Base-by-base conservation (phyloP, 2,113 vertebrate genomes). In the Collichthys lucidus region DNA sequence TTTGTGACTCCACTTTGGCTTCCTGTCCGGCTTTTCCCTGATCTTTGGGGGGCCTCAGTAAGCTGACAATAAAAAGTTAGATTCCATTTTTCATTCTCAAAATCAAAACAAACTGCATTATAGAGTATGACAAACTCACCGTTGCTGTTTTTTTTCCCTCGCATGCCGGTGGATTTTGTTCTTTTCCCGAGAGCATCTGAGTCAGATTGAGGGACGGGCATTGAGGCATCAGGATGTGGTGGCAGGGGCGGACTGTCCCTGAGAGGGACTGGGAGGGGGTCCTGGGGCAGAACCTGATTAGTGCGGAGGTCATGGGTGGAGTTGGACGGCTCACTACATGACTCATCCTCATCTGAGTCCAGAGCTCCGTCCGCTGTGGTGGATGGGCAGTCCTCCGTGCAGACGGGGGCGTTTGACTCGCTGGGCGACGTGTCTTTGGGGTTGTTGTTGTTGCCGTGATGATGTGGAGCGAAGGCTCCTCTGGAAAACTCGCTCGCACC, bases 341-440 rank as follows among this genome's bases (percentile, higher is more conserved):
- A 94, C 46, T 92, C 92, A 3, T 97, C 96, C 4, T 96, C 96
- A 0, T 99, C 98, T 0, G 97, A 98, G 88, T 98, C 97, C 86
- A 97, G 85, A 47, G 68, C 91, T 7, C 85, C 95, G 0, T 97
- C 97, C 0, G 95, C 96, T 20, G 95, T 95, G 79, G 96, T 91
- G 31, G 95, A 96, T 0, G 96, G 95, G 19, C 96, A 97, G 82
- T 97, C 97, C 5, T 96, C 96, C 0, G 91, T 93, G 4, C 91
- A 94, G 0, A 94, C 94, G 0, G 94, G 96, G 11, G 94, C 64
- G 0, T 97, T 96, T 0, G 97, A 97, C 79, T 98, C 98, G 2
- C 96, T 98, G 72, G 96, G 94, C 0, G 97, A 98, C 87, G 4
- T 92, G 89, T 89, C 93, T 74, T 80, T 94, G 61, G 15, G 83